These are phyloP conservation scores for Drosophila serrata DNA, from an alignment of 1,140 invertebrate genomes.

Conservation along the genomic window DNA sequence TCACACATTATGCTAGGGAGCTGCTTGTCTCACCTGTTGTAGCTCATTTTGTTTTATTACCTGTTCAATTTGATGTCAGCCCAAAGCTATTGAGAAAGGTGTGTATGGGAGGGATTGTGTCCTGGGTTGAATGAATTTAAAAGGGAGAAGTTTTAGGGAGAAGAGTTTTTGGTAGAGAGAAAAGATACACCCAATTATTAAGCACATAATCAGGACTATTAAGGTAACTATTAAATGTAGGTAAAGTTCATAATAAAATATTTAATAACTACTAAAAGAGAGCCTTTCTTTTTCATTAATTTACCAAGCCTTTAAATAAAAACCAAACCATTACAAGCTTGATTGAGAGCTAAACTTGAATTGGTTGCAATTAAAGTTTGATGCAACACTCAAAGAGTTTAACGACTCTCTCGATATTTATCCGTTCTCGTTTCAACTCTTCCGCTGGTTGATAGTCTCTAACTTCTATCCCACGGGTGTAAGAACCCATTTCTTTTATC, in stretches of 20 bases:
- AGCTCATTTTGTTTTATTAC: constrained; percentile 59
- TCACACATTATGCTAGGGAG: constrained; percentile 55
- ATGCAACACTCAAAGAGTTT: constrained; percentile 26
- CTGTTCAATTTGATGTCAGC: constrained; percentile 54
- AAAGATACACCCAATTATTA: constrained; percentile 11
- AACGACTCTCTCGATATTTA: constrained; percentile 21
- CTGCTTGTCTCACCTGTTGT: constrained; percentile 26
- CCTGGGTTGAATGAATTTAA: constrained; percentile 31
- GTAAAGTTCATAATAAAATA: too few species aligned
- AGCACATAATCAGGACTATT: not conserved
- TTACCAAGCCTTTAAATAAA: not conserved
- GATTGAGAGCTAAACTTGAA: constrained; percentile 13
- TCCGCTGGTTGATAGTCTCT: constrained; percentile 21
- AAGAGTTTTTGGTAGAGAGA: not conserved
- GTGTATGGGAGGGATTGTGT: constrained; percentile 14
- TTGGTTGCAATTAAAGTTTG: constrained; percentile 17
- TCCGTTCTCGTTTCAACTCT: constrained; percentile 26
- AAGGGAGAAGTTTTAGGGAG: not conserved
- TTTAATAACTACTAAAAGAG: too few species aligned
- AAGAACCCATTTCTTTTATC: constrained; percentile 45
- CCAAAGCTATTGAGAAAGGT: constrained; percentile 12
- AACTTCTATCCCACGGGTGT: not conserved
- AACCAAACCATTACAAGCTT: constrained; percentile 3
- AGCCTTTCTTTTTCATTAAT: not conserved
- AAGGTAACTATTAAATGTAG: not conserved